Evolutionary conservation across 2,113 vertebrate species (phyloP), one percentile per base, ranked within the genome.

Genomic region (Rhinopithecus roxellana): DNA sequence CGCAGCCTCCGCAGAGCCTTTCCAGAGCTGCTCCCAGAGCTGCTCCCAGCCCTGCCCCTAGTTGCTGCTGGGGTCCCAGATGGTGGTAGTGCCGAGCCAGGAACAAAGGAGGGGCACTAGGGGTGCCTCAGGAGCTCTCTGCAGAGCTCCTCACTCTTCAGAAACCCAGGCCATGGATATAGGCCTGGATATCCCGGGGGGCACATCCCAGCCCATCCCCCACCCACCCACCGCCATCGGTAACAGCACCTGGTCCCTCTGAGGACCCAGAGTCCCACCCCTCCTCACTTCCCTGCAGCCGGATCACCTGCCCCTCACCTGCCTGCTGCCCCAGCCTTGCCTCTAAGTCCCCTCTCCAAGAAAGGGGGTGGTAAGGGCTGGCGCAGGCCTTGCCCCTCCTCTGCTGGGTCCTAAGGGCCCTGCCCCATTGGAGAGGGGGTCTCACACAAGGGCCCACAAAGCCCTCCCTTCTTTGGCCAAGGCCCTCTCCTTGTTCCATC

Each of bases 101-200:
- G 17, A 32, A 70, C 74, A 18, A 8, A 8, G 70, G 9, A 22
- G n/a, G n/a, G 70, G n/a, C 20, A 14, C 74, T 0, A 1, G 48
- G 59, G 38, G n/a, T 12, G 17, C 52, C 17, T 50, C 48, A 32
- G 50, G 52, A 48, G 35, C 48, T 91, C 67, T 45, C 5, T 1
- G 25, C 55, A 78, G 55, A 90, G 89, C 43, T 17, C 43, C 48
- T 55, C 30, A 40, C 25, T n/a, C 64, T 40, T 0, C 0, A 45
- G 6, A 59, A 50, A 23, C 2, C 59, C 6, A 1, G 4, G 30
- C 50, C 50, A 3, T 1, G 8, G 52, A 52, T 5, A 20, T 2
- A 2, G 2, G 20, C 14, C 8, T 23, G 3, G 1, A 5, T 5
- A 8, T 14, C 12, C 55, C 0, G 45, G 87, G 40, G 9, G 27